Conservation (phyloP, 2,888 invertebrate genomes). For the Bugula neritina region DNA sequence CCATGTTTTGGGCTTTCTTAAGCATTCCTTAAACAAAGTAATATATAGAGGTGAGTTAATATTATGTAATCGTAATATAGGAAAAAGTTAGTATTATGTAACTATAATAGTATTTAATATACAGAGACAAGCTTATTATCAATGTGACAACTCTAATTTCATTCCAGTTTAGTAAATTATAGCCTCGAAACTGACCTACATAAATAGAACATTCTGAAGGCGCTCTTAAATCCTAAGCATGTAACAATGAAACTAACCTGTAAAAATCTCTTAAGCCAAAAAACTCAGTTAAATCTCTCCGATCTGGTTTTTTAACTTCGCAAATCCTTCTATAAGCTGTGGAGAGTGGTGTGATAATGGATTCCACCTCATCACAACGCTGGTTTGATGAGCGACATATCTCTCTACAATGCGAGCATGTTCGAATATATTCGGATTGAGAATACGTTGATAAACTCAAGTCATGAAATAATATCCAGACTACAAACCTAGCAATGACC, state of each 20-base stretch:
- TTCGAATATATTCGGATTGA: background rate
- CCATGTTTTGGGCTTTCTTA: no score
- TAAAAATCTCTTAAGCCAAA: conserved; percentile 31
- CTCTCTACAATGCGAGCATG: background rate
- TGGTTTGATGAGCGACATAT: background rate
- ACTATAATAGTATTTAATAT: no score
- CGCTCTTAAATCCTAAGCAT: no score
- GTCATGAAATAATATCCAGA: background rate
- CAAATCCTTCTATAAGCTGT: background rate
- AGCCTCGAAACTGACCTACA: no score
- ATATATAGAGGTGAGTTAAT: no score
- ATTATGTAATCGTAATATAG: no score
- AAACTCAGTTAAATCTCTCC: conserved; percentile 28
- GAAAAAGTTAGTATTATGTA: no score
- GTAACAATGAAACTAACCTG: background rate
- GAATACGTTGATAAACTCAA: background rate
- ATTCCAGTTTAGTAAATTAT: no score
- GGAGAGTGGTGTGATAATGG: background rate
- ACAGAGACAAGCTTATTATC: no score
- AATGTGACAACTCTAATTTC: no score
- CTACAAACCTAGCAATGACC: conserved; percentile 26
- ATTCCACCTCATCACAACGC: background rate
- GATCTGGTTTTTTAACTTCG: background rate
- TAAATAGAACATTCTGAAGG: no score
- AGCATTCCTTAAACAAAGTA: no score